Conservation (phyloP, 1,140 invertebrate genomes). For the Hyles vespertilio region DNA sequence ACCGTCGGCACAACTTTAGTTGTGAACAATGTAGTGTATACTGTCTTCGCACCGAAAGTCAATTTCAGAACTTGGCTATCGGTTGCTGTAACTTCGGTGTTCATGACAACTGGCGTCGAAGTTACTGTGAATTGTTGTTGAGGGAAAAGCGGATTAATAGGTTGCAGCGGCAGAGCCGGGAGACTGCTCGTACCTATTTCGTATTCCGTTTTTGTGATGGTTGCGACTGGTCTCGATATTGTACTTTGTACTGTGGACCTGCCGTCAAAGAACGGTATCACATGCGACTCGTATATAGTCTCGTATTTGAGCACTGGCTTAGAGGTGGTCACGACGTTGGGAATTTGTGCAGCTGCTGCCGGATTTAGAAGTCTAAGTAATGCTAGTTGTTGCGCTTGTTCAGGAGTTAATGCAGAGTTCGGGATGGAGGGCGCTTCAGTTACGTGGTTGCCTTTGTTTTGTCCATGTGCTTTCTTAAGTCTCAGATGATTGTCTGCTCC, state of each 20-base stretch:
- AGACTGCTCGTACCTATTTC: constrained; percentile 85
- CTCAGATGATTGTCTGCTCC: constrained; percentile 75
- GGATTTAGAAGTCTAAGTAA: constrained; percentile 84
- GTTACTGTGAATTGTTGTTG: constrained; percentile 85
- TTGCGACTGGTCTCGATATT: constrained; percentile 84
- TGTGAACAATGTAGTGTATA: constrained; percentile 89
- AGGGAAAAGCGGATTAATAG: constrained; percentile 73
- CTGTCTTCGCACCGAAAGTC: constrained; percentile 92
- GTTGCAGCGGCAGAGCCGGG: constrained; percentile 74
- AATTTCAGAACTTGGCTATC: constrained; percentile 89
- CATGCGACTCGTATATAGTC: constrained; percentile 88
- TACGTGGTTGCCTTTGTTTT: constrained; percentile 68
- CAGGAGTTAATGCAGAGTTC: constrained; percentile 78
- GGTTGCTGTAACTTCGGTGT: constrained; percentile 87
- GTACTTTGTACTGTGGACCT: constrained; percentile 85
- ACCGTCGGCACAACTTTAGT: constrained; percentile 90
- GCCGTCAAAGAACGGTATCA: constrained; percentile 85
- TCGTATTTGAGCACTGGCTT: constrained; percentile 84
- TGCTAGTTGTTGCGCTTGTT: constrained; percentile 86
- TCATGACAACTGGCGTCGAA: constrained; percentile 87
- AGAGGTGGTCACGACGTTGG: constrained; percentile 85
- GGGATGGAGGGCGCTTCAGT: constrained; percentile 62
- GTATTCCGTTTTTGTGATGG: constrained; percentile 85
- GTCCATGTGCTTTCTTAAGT: constrained; percentile 78
- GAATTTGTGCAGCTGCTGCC: constrained; percentile 77